Conservation (phyloP, 2,113 vertebrate species). For the Taxidea taxus region DNA sequence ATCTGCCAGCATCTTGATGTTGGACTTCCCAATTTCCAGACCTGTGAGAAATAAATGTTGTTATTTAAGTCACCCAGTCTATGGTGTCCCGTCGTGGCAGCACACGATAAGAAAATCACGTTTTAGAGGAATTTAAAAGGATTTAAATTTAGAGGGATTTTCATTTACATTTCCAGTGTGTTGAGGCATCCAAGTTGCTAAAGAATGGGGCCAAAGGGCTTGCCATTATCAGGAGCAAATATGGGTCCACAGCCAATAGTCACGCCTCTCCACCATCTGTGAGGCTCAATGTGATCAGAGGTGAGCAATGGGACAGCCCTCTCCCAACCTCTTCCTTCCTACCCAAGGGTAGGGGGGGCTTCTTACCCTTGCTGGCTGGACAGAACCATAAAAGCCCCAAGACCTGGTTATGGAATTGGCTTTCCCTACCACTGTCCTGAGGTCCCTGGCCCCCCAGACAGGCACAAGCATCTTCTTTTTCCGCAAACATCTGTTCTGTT, state of each 20-base stretch:
- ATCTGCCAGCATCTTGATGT: neutral
- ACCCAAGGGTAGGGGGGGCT: neutral
- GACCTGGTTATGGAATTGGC: neutral
- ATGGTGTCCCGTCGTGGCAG: neutral
- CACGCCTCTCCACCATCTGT: neutral
- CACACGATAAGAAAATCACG: neutral
- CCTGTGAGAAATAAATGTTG: neutral
- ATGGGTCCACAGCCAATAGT: neutral
- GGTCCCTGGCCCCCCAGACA: constrained; percentile 30
- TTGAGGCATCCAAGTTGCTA: neutral
- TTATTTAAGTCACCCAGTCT: neutral
- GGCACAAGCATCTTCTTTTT: constrained; percentile 46
- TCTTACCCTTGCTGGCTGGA: neutral
- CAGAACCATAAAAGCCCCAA: neutral
- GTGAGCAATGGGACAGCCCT: neutral
- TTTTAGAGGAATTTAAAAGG: neutral
- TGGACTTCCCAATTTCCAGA: neutral
- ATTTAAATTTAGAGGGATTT: neutral
- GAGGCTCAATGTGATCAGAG: neutral
- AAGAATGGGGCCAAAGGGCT: neutral
- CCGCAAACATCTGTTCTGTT: constrained; percentile 69
- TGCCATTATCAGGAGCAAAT: neutral
- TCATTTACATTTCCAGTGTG: neutral
- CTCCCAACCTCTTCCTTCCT: neutral
- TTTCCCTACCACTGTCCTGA: neutral